A percentile compares a stretch with the other conserved stretches of the same genome.
Conservation (phyloP, 2,888 invertebrate genomes). For the Schizaphis graminum region DNA sequence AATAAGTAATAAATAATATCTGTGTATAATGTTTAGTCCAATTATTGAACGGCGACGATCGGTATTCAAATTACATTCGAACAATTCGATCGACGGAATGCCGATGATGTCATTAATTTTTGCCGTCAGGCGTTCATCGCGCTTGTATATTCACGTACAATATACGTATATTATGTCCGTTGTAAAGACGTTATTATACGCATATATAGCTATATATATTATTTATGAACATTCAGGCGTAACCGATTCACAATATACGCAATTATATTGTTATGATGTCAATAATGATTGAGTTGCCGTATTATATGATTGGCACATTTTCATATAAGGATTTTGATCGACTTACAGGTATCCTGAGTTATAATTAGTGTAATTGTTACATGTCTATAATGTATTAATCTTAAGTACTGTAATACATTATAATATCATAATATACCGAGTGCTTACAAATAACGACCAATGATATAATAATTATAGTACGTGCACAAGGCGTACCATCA, state of each 20-base stretch:
- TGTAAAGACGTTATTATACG: not conserved
- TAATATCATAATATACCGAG: not conserved
- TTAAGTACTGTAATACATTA: too few species aligned
- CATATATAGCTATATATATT: not conserved
- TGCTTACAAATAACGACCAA: not conserved
- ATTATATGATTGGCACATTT: not conserved
- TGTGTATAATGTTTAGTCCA: not conserved
- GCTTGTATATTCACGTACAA: not conserved
- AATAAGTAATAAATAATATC: not conserved
- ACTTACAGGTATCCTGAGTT: not conserved
- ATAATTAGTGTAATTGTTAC: not conserved
- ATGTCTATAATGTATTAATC: not conserved
- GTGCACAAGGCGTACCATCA: too few species aligned
- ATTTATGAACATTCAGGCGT: not conserved
- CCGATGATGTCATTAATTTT: constrained; percentile 7
- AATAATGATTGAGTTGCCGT: not conserved
- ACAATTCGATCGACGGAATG: not conserved
- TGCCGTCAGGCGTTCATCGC: not conserved
- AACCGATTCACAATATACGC: not conserved
- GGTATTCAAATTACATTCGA: not conserved
- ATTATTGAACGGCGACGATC: not conserved
- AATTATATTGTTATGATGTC: not conserved
- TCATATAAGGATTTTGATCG: not conserved
- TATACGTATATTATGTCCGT: not conserved
- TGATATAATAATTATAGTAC: not conserved